A percentile compares a stretch with the other conserved stretches of the same genome.
Conservation (phyloP, 2,113 vertebrate genomes). For the Baryphthengus martii region DNA sequence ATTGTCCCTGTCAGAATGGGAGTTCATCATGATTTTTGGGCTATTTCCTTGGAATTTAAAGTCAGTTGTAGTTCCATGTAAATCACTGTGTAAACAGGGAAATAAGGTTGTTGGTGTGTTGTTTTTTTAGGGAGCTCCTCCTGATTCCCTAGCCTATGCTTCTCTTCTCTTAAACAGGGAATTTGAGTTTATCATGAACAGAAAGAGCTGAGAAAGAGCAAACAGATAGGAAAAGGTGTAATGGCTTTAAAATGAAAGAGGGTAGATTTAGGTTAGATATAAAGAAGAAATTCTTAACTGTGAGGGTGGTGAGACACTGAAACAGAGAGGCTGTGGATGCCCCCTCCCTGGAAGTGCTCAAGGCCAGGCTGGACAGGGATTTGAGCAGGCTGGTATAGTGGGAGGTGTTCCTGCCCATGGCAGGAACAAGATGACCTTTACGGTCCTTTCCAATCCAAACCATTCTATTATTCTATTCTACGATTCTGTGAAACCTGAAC, state of each 20-base stretch:
- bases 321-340: background rate
- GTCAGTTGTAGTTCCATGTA: background rate
- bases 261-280: background rate
- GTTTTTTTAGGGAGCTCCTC: background rate
- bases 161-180: background rate
- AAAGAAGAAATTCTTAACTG: background rate
- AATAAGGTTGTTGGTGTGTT: background rate
- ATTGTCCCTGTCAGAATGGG: background rate
- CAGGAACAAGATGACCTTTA: fast-evolving
- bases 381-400: fast-evolving
- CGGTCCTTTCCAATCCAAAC: background rate
- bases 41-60: conserved; percentile 6
- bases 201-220: background rate
- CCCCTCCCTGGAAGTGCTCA: background rate
- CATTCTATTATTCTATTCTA: background rate
- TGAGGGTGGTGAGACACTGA: background rate
- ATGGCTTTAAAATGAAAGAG: background rate
- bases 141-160: background rate
- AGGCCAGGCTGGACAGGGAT: fast-evolving
- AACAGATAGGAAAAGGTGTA: background rate
- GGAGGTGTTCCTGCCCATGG: background rate
- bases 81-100: background rate
- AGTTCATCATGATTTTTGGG: background rate
- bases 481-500: background rate
- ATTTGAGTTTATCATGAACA: background rate